Conservation (phyloP, 2,113 vertebrate genomes). For the Jaculus jaculus region DNA sequence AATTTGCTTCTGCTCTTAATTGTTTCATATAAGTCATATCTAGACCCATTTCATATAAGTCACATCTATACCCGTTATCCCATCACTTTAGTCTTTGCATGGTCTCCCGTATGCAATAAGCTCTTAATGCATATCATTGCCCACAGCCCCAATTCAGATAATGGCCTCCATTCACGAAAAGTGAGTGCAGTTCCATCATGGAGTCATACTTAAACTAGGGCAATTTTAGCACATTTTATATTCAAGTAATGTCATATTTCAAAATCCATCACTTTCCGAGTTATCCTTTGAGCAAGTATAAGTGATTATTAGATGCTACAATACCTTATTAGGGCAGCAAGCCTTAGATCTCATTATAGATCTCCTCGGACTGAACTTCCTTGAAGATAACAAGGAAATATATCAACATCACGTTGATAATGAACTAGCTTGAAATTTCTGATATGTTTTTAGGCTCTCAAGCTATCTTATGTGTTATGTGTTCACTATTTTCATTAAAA, state of each 20-base stretch:
- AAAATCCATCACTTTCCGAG: background rate
- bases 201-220: background rate
- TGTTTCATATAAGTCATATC: background rate
- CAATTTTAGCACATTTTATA: background rate
- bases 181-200: background rate
- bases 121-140: background rate
- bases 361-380: background rate
- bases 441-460: background rate
- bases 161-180: background rate
- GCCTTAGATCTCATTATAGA: background rate
- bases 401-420: background rate
- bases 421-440: conserved; percentile 14
- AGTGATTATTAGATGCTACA: background rate
- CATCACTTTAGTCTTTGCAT: background rate
- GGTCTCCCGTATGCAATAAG: background rate
- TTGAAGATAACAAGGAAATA: background rate
- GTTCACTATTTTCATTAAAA: background rate
- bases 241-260: background rate
- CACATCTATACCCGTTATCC: background rate
- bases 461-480: background rate
- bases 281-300: conserved; percentile 11
- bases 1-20: background rate
- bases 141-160: background rate
- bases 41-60: background rate
- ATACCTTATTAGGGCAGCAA: background rate